phyloP scores from a whole-genome alignment of 2,797 vertebrate genomes.

The Xenops minutus region DNA sequence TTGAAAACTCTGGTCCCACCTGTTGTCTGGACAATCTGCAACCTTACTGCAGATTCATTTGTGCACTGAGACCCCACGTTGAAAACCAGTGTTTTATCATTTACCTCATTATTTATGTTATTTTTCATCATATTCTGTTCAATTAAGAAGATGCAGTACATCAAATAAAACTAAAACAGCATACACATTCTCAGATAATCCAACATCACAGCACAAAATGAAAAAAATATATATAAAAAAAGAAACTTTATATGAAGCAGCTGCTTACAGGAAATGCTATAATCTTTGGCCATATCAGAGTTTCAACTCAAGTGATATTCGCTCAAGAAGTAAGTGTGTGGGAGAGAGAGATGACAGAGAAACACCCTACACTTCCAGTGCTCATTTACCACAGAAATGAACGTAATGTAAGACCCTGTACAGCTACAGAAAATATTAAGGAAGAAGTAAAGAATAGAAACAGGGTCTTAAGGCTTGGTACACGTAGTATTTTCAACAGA shows the following conservation, averaged over 20 bases:
- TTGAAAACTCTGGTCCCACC: not conserved
- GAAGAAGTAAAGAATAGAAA: not conserved
- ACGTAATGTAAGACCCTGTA: not conserved
- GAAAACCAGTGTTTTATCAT: not conserved
- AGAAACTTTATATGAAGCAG: not conserved
- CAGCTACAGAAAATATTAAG: not conserved
- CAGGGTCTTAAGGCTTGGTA: not conserved
- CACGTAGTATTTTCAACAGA: not conserved
- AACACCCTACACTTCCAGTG: not conserved
- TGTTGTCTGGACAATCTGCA: not conserved
- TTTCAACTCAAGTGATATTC: not conserved
- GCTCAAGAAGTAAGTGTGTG: not conserved
- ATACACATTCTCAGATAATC: not conserved
- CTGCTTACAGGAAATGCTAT: constrained; percentile 23
- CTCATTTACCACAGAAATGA: not conserved
- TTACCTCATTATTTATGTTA: not conserved
- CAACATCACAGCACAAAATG: not conserved
- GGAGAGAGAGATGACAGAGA: constrained; percentile 6
- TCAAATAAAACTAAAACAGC: not conserved
- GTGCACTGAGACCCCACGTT: not conserved
- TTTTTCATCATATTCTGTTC: not conserved
- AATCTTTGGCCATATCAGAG: constrained; percentile 22
- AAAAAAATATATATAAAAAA: not conserved
- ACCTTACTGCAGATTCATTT: not conserved
- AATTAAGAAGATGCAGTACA: not conserved